A percentile compares a stretch with the other conserved stretches of the same genome.
phyloP scores from a whole-genome alignment of 2,113 vertebrate species.

The Macheiramphus alcinus region DNA sequence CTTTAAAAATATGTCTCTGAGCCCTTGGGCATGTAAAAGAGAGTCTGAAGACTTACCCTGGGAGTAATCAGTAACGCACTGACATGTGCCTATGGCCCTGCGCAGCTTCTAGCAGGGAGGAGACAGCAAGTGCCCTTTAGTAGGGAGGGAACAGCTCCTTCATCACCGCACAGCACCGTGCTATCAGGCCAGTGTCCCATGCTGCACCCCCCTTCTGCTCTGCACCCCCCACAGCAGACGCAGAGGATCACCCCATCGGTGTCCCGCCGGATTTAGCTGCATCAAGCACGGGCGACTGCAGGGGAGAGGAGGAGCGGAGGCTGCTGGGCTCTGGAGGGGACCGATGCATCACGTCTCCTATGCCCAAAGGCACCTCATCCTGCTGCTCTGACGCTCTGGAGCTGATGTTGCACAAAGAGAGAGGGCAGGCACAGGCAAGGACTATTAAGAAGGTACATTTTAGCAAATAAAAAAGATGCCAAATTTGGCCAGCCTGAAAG shows the following conservation, averaged over 20 bases:
- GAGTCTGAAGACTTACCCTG: not conserved
- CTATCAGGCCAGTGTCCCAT: not conserved
- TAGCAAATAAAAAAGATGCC: not conserved
- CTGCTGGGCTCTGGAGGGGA: not conserved
- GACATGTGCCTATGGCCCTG: not conserved
- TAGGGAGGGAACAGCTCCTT: not conserved
- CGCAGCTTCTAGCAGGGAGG: not conserved
- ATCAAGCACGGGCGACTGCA: fast-evolving
- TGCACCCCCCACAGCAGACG: fast-evolving
- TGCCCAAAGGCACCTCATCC: not conserved
- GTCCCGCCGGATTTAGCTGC: not conserved
- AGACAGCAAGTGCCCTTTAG: not conserved
- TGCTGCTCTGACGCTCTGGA: not conserved
- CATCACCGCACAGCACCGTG: not conserved
- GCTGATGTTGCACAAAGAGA: not conserved
- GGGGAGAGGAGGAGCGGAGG: not conserved
- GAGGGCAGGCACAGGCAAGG: not conserved
- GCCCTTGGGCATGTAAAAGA: not conserved
- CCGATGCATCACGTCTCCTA: not conserved
- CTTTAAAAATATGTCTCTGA: not conserved
- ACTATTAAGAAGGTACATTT: not conserved
- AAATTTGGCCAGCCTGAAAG: not conserved
- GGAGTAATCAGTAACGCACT: not conserved
- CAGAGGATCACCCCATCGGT: not conserved
- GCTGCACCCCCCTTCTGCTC: not conserved